Percentiles rank a stretch among this genome's conserved stretches.
These are phyloP conservation scores for Ibycter americanus DNA, from an alignment of 2,797 vertebrate species.

Conservation along the genomic window DNA sequence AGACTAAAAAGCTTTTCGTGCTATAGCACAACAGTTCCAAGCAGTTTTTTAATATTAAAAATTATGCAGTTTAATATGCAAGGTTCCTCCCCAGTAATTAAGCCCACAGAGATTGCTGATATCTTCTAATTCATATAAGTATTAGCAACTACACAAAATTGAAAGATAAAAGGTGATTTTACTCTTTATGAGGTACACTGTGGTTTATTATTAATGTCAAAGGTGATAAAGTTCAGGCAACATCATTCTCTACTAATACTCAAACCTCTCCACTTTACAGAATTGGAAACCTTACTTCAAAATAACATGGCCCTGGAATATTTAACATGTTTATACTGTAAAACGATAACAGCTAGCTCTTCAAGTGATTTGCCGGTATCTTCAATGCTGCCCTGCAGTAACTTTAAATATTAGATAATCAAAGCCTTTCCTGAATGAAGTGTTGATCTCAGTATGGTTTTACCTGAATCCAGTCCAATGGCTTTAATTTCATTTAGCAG, in stretches of 20 bases:
- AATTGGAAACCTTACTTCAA: background rate
- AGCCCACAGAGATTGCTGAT: background rate
- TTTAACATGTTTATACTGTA: background rate
- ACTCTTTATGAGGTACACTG: background rate
- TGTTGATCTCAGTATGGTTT: background rate
- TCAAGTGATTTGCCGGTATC: background rate
- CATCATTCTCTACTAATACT: background rate
- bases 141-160: background rate
- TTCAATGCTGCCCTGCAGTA: background rate
- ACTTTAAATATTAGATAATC: background rate
- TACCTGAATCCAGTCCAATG: background rate
- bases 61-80: background rate
- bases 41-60: background rate
- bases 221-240: background rate
- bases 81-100: background rate
- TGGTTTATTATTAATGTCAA: background rate
- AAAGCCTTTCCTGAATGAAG: background rate
- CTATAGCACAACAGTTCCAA: background rate
- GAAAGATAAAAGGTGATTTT: background rate
- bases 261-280: background rate
- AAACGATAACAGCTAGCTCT: background rate
- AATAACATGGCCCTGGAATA: background rate
- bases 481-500: background rate
- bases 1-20: background rate
- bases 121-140: background rate